phyloP scores from a whole-genome alignment of 2,888 invertebrate species.

The Chaetoderma sp. region DNA sequence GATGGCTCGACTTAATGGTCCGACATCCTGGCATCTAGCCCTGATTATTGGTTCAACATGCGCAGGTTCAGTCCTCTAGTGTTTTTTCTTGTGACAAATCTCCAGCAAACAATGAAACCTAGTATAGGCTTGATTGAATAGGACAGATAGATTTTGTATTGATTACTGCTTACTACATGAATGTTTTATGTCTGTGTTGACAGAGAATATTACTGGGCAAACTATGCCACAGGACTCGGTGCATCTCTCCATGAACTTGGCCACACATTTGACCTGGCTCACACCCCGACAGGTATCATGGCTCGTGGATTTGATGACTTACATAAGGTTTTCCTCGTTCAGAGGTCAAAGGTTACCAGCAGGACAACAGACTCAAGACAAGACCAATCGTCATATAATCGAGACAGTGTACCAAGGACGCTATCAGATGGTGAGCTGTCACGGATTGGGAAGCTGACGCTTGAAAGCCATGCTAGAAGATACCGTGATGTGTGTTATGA shows the following conservation, averaged over 20 bases:
- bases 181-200: slow-evolving; percentile 16
- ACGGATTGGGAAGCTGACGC: background rate
- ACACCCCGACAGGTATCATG: slow-evolving; percentile 92
- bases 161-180: background rate
- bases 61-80: no score
- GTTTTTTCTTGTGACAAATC: no score
- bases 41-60: no score
- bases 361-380: slow-evolving; percentile 6
- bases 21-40: no score
- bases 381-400: slow-evolving; percentile 29
- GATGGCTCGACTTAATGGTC: no score
- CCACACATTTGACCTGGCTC: slow-evolving; percentile 94
- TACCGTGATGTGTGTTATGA: slow-evolving; percentile 55
- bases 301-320: slow-evolving; percentile 73
- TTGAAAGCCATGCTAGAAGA: slow-evolving; percentile 26
- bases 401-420: slow-evolving; percentile 23
- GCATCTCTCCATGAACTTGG: slow-evolving; percentile 93
- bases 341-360: slow-evolving; percentile 31
- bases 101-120: no score
- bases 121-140: no score
- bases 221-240: slow-evolving; percentile 90
- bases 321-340: slow-evolving; percentile 62
- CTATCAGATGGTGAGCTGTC: slow-evolving; percentile 17
- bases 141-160: no score
- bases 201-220: slow-evolving; percentile 85